Conservation (phyloP, 2,888 invertebrate species). For the Eutolmus rufibarbis region DNA sequence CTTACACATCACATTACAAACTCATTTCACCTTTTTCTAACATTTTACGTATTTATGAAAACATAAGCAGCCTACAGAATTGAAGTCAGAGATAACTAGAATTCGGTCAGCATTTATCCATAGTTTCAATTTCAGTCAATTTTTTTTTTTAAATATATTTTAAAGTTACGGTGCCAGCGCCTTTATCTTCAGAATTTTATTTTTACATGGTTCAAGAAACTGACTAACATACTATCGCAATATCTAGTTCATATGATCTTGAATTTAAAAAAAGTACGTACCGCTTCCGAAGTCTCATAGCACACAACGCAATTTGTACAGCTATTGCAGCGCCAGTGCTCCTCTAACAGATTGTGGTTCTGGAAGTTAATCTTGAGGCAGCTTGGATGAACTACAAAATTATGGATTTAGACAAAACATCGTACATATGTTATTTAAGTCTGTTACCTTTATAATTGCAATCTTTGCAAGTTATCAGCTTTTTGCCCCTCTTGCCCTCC, state of each 20-base stretch:
- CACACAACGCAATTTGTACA: conserved; percentile 88
- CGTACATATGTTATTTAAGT: neutral
- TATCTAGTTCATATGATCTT: neutral
- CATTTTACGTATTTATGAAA: no score
- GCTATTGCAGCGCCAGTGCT: conserved; percentile 83
- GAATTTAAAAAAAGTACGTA: conserved; percentile 61
- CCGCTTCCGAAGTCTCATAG: conserved; percentile 77
- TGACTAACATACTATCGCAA: neutral
- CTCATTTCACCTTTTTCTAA: no score
- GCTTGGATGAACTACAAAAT: conserved; percentile 69
- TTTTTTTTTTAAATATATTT: no score
- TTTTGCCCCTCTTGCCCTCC: conserved; percentile 29
- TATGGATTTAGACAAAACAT: neutral
- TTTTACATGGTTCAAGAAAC: no score
- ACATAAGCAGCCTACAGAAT: no score
- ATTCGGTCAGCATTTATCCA: no score
- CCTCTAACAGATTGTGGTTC: conserved; percentile 65
- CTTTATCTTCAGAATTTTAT: no score
- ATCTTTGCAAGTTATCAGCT: conserved; percentile 41
- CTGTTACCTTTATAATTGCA: conserved; percentile 39
- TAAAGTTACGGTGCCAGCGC: no score
- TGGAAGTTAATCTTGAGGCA: conserved; percentile 75
- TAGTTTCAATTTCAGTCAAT: no score
- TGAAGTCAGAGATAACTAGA: no score
- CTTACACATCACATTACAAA: no score